Base-by-base conservation (phyloP, 2,888 invertebrate genomes). In the Drosophila kuntzei region DNA sequence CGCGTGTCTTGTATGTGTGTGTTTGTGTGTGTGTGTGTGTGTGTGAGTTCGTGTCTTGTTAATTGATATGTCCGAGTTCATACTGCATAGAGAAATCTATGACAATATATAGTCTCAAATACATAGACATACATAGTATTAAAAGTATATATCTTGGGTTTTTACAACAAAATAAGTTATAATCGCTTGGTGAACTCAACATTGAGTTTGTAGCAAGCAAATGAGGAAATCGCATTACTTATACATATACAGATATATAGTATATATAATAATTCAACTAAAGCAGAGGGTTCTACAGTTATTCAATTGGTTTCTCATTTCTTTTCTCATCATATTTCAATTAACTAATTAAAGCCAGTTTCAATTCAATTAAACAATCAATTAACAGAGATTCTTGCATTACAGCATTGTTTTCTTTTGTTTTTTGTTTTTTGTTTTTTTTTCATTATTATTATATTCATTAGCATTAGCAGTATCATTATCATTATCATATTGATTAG, bases 61-160 rank as follows among this genome's bases (percentile, higher is more conserved):
- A 80, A 65, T 89, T 86, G 85, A 86, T 86, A 86, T 89, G 86
- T 89, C 82, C 70, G 82, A 87, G 86, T 86, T 89, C 69, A 84
- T 81, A 84, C 50, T 75, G 83, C 85, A 76, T 57, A 74, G 69
- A 71, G 27, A 12, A 14, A 50, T 68, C 70, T 65, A 77, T 84
- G 74, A 34, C 87, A 87, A 69, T 76, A 80, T 87, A 69, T 87
- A 85, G 89, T 85, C 85, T 85, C 89, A 85, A 87, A 87, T 89
- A 87, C 89, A 89, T 87, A 87, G 74, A 77, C 80, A 87, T 76
- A 77, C 80, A 71, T 77, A 68, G 65, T 75, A 63, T 62, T 55
- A 64, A 81, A 86, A 83, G 79, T 89, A 89, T 89, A 76, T 78
- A 76, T 74, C 65, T 75, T 61, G 77, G 66, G 61, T 58, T 59